Evolutionary conservation across 2,888 invertebrate species (phyloP).

Genomic region (Oithona nana): DNA sequence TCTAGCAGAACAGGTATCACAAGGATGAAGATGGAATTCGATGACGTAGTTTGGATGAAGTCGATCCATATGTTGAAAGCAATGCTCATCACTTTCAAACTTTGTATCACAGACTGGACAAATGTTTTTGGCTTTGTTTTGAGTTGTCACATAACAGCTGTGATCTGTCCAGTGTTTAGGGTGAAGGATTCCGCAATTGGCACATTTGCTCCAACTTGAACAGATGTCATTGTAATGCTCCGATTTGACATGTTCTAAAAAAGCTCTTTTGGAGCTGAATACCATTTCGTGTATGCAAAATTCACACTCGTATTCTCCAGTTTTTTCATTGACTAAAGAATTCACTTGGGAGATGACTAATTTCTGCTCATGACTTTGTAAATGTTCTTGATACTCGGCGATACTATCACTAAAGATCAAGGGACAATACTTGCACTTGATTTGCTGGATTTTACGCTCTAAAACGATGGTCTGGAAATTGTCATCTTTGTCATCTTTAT

Average conservation of each 20-base stretch:
- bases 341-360: not conserved
- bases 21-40: not conserved
- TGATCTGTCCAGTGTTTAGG: not conserved
- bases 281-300: not conserved
- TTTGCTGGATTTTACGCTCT: not conserved
- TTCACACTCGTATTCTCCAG: not conserved
- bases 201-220: not conserved
- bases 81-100: not conserved
- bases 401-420: not conserved
- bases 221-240: not conserved
- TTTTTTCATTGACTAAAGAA: not conserved
- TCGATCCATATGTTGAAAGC: not conserved
- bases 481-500: not conserved
- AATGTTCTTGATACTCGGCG: not conserved
- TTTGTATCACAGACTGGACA: not conserved
- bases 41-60: not conserved
- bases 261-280: not conserved
- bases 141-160: no score
- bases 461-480: not conserved
- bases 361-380: conserved; percentile 30
- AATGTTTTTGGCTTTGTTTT: not conserved
- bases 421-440: not conserved
- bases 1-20: not conserved
- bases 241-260: not conserved
- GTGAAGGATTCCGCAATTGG: not conserved